Conservation (phyloP, 2,113 vertebrate genomes). For the Pardalotus punctatus region DNA sequence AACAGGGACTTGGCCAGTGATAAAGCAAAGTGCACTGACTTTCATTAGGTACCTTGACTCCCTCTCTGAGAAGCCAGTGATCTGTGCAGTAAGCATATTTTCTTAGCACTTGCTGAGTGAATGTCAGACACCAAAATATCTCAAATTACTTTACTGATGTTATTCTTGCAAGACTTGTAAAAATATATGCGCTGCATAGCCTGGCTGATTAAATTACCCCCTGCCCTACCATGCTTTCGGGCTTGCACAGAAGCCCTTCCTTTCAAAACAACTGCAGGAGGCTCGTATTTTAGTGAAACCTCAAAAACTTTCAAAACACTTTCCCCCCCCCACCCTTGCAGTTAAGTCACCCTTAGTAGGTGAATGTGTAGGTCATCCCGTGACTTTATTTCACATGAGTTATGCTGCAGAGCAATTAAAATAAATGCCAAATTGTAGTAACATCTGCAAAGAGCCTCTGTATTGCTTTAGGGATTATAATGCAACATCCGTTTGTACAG, state of each 20-base stretch:
- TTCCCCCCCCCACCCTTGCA: neutral
- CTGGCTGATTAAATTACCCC: slow-evolving; percentile 42
- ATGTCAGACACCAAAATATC: slow-evolving; percentile 49
- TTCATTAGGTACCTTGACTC: slow-evolving; percentile 7
- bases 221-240: neutral
- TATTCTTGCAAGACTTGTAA: slow-evolving; percentile 38
- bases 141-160: slow-evolving; percentile 55
- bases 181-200: neutral
- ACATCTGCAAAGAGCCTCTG: slow-evolving; percentile 43
- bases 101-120: slow-evolving; percentile 46
- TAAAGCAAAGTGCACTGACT: neutral
- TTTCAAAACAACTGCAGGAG: neutral
- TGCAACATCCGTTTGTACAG: slow-evolving; percentile 62
- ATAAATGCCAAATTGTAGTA: slow-evolving; percentile 23
- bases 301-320: neutral
- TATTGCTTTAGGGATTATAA: slow-evolving; percentile 63
- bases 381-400: slow-evolving; percentile 48
- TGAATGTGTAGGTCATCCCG: neutral
- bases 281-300: neutral
- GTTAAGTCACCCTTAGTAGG: neutral
- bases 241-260: neutral
- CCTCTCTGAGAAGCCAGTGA: neutral
- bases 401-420: slow-evolving; percentile 35
- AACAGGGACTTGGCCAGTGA: neutral
- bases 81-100: slow-evolving; percentile 42